A percentile compares a stretch with the other conserved stretches of the same genome.
Conservation (phyloP, 2,113 vertebrate genomes). For the Megaleporinus macrocephalus region DNA sequence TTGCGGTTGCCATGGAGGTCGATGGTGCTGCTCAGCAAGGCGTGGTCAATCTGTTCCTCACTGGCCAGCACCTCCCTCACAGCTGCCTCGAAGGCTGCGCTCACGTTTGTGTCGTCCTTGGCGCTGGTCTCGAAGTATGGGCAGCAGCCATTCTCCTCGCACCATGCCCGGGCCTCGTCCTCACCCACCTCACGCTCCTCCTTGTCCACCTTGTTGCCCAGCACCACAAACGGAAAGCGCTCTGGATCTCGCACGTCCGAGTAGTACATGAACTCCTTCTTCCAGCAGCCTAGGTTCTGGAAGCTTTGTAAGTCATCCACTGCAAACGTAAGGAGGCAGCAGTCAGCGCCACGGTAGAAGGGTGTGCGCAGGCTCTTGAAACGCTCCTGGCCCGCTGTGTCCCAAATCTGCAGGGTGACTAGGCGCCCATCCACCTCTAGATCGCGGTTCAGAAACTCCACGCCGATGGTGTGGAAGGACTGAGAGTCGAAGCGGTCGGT, state of each 20-base stretch:
- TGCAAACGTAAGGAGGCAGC: slow-evolving; percentile 96
- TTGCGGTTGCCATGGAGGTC: slow-evolving; percentile 91
- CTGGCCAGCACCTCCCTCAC: slow-evolving; percentile 90
- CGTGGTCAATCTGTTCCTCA: slow-evolving; percentile 92
- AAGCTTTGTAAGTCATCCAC: slow-evolving; percentile 96
- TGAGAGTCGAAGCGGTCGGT: slow-evolving; percentile 97
- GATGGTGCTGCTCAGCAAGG: slow-evolving; percentile 88
- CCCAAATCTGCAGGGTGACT: slow-evolving; percentile 98
- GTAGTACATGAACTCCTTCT: slow-evolving; percentile 95
- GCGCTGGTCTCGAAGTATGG: slow-evolving; percentile 98
- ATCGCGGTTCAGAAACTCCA: slow-evolving; percentile 97
- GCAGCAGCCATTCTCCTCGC: slow-evolving; percentile 89
- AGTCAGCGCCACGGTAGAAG: slow-evolving; percentile 96
- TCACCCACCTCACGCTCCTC: slow-evolving; percentile 85
- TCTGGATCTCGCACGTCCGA: slow-evolving; percentile 92
- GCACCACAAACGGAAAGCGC: slow-evolving; percentile 92
- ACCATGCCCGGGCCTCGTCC: slow-evolving; percentile 92
- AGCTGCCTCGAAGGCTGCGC: slow-evolving; percentile 92
- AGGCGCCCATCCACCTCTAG: slow-evolving; percentile 93
- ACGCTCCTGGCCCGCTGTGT: slow-evolving; percentile 96
- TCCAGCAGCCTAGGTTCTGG: slow-evolving; percentile 93
- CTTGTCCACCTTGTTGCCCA: slow-evolving; percentile 96
- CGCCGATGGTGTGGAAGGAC: slow-evolving; percentile 97
- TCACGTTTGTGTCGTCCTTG: slow-evolving; percentile 96
- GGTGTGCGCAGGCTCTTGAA: slow-evolving; percentile 96